These are phyloP conservation scores for Thera britannica DNA, from an alignment of 2,888 invertebrate species.

Conservation along the genomic window DNA sequence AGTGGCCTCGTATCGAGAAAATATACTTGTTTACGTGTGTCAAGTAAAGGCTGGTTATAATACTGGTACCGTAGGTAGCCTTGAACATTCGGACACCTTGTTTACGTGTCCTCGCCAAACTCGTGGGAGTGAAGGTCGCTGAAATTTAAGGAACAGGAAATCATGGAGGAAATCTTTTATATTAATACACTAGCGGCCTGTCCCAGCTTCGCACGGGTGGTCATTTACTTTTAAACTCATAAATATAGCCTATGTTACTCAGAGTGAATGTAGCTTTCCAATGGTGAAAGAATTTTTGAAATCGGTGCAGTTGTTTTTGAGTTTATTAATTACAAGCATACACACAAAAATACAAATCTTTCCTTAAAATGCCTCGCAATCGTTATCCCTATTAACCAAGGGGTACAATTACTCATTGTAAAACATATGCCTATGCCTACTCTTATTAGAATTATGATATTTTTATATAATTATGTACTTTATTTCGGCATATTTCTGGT, in stretches of 20 bases:
- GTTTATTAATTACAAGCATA: no score
- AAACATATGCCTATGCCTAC: no score
- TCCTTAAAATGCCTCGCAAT: no score
- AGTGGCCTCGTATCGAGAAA: slow-evolving; percentile 1
- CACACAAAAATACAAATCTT: no score
- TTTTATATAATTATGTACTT: not conserved
- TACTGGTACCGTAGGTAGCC: slow-evolving; percentile 34
- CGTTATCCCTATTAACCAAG: no score
- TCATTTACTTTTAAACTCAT: no score
- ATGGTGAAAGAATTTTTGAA: no score
- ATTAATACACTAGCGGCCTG: not conserved
- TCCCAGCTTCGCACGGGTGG: no score
- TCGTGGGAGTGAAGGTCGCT: slow-evolving; percentile 39
- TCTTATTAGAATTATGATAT: not conserved
- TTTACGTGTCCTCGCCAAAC: slow-evolving; percentile 45
- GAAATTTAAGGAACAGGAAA: slow-evolving; percentile 34
- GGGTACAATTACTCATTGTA: no score
- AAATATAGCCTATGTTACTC: no score
- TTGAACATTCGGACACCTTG: slow-evolving; percentile 49
- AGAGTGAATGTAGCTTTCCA: no score
- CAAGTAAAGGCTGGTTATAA: slow-evolving; percentile 11
- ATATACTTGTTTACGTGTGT: slow-evolving; percentile 1
- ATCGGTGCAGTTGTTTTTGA: no score
- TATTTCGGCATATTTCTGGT: not conserved
- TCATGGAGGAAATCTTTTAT: slow-evolving; percentile 39